Evolutionary conservation across 2,888 invertebrate species (phyloP), one percentile per base, ranked within the genome.

Genomic region (Achlya flavicornis): DNA sequence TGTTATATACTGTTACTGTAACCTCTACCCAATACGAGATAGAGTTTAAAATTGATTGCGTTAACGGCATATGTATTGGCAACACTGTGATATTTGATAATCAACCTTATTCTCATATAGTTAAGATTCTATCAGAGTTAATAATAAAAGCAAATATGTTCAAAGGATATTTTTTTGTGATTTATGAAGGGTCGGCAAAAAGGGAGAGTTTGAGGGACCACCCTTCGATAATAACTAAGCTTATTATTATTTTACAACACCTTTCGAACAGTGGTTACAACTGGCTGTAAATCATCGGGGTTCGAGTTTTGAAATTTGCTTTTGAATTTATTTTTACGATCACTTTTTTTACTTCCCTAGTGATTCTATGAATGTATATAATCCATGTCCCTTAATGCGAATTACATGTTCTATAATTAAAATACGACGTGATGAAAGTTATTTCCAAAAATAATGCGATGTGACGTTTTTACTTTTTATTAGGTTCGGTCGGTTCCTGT

Each of bases 21-120:
- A 64, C 73, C 79, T 70, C 65, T 77, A 63, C 12, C 19, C 2
- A 0, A 19, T 14, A 26, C 2, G 35, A 1, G 0, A 71, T 73
- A 81, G 75, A 73, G 78, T 73, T 65, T 66, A 79, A 66, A 70
- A 74, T 80, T 72, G 73, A 70, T 75, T 78, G 75, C 67, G 69
- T 64, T 63, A 53, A 60, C 68, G 32, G 64, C 63, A 71, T 67
- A 66, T 71, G 66, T 67, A 69, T 70, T 74, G 41, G 60, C 43
- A 41, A 10, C 43, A 11, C 35, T 4, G n/a, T 19, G 26, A 10
- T n/a, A 14, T 26, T 60, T 11, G 41, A 41, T 41, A 19, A 1
- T 60, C 41, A 41, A 12, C 41, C 19, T 33, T 60, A 60, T 60
- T 16, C 4, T 6, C 0, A 12, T 4, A 4, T 1, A 2, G 10